These are phyloP conservation scores for Eremobia ochroleuca DNA, from an alignment of 2,888 invertebrate genomes.

Conservation along the genomic window DNA sequence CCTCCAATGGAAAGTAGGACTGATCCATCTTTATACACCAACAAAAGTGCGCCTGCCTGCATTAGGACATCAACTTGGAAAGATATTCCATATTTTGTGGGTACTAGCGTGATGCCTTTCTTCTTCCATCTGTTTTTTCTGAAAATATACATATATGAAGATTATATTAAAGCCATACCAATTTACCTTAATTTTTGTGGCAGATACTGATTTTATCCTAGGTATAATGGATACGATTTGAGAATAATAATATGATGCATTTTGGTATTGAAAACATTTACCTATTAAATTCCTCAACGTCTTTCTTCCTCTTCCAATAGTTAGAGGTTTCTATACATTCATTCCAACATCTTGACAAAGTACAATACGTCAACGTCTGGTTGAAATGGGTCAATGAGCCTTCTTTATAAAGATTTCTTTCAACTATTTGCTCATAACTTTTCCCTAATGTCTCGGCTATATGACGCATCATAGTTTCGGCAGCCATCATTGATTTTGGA, in stretches of 20 bases:
- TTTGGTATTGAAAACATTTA: slow-evolving; percentile 70
- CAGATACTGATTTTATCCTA: background rate
- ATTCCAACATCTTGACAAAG: slow-evolving; percentile 93
- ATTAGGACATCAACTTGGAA: slow-evolving; percentile 93
- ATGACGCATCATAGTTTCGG: slow-evolving; percentile 94
- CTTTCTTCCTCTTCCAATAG: slow-evolving; percentile 91
- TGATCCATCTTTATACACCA: slow-evolving; percentile 95
- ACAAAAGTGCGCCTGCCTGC: slow-evolving; percentile 95
- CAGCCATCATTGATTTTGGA: slow-evolving; percentile 97
- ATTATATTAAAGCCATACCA: background rate
- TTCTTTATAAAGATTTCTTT: slow-evolving; percentile 95
- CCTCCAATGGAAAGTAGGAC: slow-evolving; percentile 95
- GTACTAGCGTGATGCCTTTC: slow-evolving; percentile 93
- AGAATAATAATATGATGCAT: background rate
- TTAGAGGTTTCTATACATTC: slow-evolving; percentile 93
- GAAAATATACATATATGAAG: slow-evolving; percentile 65
- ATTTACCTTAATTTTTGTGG: background rate
- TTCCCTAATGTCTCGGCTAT: slow-evolving; percentile 93
- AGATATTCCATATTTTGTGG: slow-evolving; percentile 95
- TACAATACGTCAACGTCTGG: slow-evolving; percentile 94
- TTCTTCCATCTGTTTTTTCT: slow-evolving; percentile 94
- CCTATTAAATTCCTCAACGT: slow-evolving; percentile 94
- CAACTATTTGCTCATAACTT: slow-evolving; percentile 92
- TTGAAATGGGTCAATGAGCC: slow-evolving; percentile 95
- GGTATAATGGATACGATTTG: background rate